Base-by-base conservation (phyloP, 2,888 invertebrate genomes). In the Unio delphinus region DNA sequence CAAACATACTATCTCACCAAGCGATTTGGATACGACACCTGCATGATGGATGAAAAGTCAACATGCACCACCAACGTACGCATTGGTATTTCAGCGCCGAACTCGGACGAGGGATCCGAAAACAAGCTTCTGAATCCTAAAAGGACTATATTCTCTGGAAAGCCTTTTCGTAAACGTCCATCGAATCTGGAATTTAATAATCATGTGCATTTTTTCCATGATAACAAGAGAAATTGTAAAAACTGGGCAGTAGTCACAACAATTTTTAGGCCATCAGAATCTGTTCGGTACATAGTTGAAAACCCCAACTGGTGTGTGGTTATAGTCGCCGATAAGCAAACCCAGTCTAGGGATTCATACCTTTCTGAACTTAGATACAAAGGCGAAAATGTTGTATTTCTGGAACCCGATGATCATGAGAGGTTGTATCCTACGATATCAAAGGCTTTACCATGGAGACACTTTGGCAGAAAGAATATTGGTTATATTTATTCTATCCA, bases 401-500 rank as follows among this genome's bases (percentile, higher is more conserved):
- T 69, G 0, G 55, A 28, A 20, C 18, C 59, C 3, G 56, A 60
- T 23, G 69, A 69, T n/a, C 69, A 69, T 56, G 26, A 55, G 4
- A 56, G 23, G 18, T 45, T 69, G 18, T 61, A 60, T 56, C 64
- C 69, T 4, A 26, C 64, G 17, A 54, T 72, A 45, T 61, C 69
- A 60, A 45, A 67, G 2, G 18, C n/a, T 1, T 57, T 72, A 23
- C 69, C 72, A 15, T 55, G 60, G 54, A 69, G 64, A 18, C 55
- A 62, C 28, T 67, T 67, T 58, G 61, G 63, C 5, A 55, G 72
- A 34, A 72, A 72, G 45, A 72, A 72, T 64, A 69, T 72, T 18
- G 72, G 72, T 64, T 72, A 68, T 55, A 68, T 72, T 30, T 72
- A 66, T 23, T 68, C 72, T 3, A 72, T 72, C 17, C 65, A 68